Evolutionary conservation across 2,797 vertebrate species (phyloP).

Genomic region (Glossophaga mutica): DNA sequence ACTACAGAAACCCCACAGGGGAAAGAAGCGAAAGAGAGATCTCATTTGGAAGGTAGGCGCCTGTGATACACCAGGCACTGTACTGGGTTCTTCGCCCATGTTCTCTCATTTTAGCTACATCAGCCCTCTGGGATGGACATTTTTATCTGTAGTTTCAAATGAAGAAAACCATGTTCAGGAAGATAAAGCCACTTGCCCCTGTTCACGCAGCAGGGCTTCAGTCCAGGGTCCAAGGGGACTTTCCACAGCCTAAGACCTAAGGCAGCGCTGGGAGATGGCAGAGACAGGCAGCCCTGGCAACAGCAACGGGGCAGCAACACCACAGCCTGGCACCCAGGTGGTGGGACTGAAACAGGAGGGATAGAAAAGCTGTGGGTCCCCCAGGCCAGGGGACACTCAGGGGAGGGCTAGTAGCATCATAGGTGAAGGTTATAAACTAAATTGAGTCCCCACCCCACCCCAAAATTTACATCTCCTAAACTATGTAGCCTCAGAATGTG

Average conservation of each 20-base stretch:
- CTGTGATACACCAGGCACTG: not conserved
- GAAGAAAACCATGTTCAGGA: not conserved
- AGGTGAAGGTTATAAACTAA: not conserved
- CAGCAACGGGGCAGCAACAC: not conserved
- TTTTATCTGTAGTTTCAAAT: not conserved
- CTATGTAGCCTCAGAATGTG: not conserved
- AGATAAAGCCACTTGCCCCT: not conserved
- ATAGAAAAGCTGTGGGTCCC: not conserved
- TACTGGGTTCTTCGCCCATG: not conserved
- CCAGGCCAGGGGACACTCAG: not conserved
- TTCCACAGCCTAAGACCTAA: fast-evolving
- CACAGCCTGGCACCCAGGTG: fast-evolving
- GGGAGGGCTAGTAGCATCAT: not conserved
- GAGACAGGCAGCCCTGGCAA: no score
- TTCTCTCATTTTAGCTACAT: not conserved
- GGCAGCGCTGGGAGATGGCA: not conserved
- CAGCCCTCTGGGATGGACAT: not conserved
- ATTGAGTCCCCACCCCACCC: not conserved
- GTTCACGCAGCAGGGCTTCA: not conserved
- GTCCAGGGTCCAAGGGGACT: no score
- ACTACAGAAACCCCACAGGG: not conserved
- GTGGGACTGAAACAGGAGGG: no score
- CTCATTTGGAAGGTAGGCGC: no score
- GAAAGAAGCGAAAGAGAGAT: not conserved
- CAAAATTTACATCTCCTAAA: not conserved